Evolutionary conservation across 2,113 vertebrate species (phyloP), one percentile per base, ranked within the genome.

Genomic region (Arvicanthis niloticus): DNA sequence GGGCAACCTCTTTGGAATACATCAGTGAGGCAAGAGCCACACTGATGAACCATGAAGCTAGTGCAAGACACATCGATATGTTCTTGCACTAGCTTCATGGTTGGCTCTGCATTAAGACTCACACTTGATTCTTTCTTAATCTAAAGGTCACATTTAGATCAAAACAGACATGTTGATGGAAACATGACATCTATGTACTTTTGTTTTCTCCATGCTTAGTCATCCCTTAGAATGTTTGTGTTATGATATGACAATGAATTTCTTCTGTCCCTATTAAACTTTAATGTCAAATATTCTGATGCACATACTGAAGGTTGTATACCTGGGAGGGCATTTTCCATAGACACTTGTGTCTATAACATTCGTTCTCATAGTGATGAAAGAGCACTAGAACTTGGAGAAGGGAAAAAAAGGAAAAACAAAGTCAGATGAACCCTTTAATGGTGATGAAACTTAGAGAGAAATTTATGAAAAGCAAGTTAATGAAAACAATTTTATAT

Each of bases 221-320:
- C 12, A 88, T 86, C 45, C 19, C 15, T 80, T 96, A 73, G 60
- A 77, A 89, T 93, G 88, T 89, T 82, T 62, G 11, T 88, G 53
- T 88, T 88, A 19, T 65, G 37, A 68, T 70, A 68, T 67, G 60
- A 58, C 31, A 76, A 68, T 94, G 87, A 82, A 68, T 89, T 37
- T 90, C 90, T 94, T 91, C 37, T 94, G 65, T 93, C 7, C 7
- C 58, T 84, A 91, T 93, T 77, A 80, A 80, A 40, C 8, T 19
- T 8, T 89, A 31, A 93, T 53, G 73, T 91, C 45, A 94, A 89
- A 48, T 96, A 42, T 96, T 91, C 76, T 94, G 81, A 91, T n/a
- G 40, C 48, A 19, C 26, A 60, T 81, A 73, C 8, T 42, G 82
- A 88, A 73, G 56, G 82, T 78, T 86, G 91, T 88, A 37, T 89